Conservation (phyloP, 2,113 vertebrate genomes). For the Sitta europaea region DNA sequence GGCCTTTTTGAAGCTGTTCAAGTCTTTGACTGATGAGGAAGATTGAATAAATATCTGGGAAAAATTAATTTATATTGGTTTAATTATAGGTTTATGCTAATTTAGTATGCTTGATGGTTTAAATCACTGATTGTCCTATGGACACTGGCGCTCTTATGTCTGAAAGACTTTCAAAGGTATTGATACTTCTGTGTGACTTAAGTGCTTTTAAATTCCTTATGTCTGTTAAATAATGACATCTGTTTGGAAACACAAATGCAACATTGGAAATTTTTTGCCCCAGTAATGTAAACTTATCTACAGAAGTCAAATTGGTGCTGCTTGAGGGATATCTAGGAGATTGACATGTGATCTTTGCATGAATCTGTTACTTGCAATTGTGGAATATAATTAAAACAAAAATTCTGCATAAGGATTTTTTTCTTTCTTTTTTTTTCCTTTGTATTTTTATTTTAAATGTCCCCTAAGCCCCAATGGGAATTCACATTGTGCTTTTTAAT, state of each 20-base stretch:
- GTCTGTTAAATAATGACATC: not conserved
- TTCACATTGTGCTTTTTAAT: not conserved
- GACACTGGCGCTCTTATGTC: not conserved
- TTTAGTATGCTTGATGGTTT: not conserved
- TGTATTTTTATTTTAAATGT: not conserved
- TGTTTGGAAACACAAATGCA: not conserved
- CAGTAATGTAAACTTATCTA: not conserved
- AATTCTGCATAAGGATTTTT: not conserved
- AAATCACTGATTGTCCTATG: not conserved
- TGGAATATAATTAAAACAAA: not conserved
- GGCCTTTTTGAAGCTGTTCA: not conserved
- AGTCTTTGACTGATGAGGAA: not conserved
- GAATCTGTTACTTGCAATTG: not conserved
- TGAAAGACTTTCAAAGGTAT: not conserved
- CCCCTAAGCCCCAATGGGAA: not conserved
- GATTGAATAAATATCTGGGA: not conserved
- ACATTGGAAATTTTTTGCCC: not conserved
- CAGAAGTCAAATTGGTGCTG: not conserved
- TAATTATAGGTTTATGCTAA: not conserved
- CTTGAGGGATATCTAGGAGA: not conserved
- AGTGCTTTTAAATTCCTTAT: not conserved
- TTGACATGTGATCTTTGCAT: rapidly evolving
- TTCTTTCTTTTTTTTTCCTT: rapidly evolving
- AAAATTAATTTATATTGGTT: not conserved
- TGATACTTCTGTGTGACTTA: not conserved